Evolutionary conservation across 2,797 vertebrate genomes (phyloP).

Genomic region (Ambastaia sidthimunki): DNA sequence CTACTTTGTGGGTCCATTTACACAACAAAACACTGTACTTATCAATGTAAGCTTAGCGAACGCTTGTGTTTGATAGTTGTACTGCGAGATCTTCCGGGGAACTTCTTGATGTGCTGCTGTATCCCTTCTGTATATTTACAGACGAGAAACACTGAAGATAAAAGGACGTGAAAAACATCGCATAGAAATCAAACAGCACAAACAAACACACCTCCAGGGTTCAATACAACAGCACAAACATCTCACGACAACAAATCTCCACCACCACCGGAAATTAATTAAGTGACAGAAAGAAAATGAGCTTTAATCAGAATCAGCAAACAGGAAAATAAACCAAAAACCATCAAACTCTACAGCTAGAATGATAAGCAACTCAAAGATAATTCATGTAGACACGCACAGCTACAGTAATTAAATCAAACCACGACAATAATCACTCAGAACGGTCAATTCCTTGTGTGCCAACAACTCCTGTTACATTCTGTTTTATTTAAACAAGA

Average conservation of each 20-base stretch:
- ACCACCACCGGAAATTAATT: neutral
- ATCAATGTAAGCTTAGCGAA: constrained; percentile 16
- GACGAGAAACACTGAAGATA: neutral
- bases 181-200: constrained; percentile 22
- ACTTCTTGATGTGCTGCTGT: constrained; percentile 27
- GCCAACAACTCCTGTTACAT: neutral
- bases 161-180: neutral
- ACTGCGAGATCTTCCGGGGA: constrained; percentile 17
- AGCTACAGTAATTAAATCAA: no score
- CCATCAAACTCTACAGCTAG: neutral
- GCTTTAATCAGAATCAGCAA: constrained; percentile 6
- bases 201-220: constrained; percentile 27
- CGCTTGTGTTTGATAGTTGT: neutral
- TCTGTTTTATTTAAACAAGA: neutral
- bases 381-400: neutral
- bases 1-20: constrained; percentile 26
- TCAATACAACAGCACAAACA: neutral
- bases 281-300: neutral
- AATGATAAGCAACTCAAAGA: neutral
- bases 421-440: neutral
- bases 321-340: neutral
- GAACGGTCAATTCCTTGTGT: neutral
- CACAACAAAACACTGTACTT: constrained; percentile 32
- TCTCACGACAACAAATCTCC: neutral
- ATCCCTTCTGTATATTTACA: constrained; percentile 36